Evolutionary conservation across 2,888 invertebrate species (phyloP), one percentile per base, ranked within the genome.

Genomic region (Colletes collaris): DNA sequence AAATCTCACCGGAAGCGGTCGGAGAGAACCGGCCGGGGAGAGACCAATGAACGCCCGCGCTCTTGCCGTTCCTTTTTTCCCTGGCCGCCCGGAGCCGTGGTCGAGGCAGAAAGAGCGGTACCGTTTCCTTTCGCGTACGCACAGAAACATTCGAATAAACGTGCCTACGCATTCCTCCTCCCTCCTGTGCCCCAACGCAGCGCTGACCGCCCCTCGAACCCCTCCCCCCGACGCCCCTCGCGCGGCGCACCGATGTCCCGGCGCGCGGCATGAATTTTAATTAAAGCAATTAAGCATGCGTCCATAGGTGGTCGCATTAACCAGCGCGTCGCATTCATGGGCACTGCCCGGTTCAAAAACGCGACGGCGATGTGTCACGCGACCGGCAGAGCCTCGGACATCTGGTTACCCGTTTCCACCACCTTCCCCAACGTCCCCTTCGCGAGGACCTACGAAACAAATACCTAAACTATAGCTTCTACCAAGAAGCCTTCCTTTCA

Each of bases 221-320:
- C 70, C 16, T 16, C 44, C 44, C 10, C 64, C 66, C 19, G 6
- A 44, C 70, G 56, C 71, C 68, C 68, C 53, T 60, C 71, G 44
- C 56, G 62, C 59, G 59, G 59, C 58, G 63, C 70, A 76, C 79
- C 82, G 76, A 83, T 83, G 83, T 84, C 87, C 87, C 86, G 88
- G 81, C 87, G 86, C 87, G 89, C 87, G 86, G 85, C 86, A 89
- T 91, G 91, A 91, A 91, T 91, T 91, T 91, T 91, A 91, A 91
- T 91, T 91, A 91, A 91, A 91, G 91, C 91, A 91, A 91, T 91
- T 91, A 91, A 90, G 90, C 90, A 87, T 87, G 87, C 89, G 87
- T 89, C 89, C 89, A 89, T 87, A 87, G 87, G 85, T 84, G 85
- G 87, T 84, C 89, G 89, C 89, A 88, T 90, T 90, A 90, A 88